Evolutionary conservation across 2,113 vertebrate genomes (phyloP), one percentile per base, ranked within the genome.

Genomic region (Mohoua ochrocephala): DNA sequence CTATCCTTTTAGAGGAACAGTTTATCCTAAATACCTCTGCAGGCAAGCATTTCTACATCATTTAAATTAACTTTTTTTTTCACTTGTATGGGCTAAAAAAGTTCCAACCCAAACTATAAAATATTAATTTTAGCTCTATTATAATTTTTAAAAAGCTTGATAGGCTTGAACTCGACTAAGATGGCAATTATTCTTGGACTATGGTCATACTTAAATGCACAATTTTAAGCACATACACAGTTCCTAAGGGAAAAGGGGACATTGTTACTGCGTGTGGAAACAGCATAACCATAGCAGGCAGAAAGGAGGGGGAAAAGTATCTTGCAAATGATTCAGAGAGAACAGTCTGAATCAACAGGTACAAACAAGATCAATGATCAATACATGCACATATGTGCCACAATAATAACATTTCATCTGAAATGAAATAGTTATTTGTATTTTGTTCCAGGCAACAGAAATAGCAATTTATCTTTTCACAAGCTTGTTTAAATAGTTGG

Each of bases 351-450:
- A 97, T 82, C 69, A 69, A 82, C 11, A 78, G 84, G 77, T 68
- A 92, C 75, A 94, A 95, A 92, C 47, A 76, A 71, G 33, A 79
- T 64, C 60, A 78, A 4, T 39, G 49, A 91, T 84, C 52, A 52
- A 35, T 37, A 71, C 94, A 92, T 95, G 95, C 94, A 84, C 65
- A 21, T 44, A 69, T 84, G 77, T 90, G 68, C 74, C 80, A 90
- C 74, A 91, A 91, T 54, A 95, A 93, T 91, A 97, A 96, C 95
- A 94, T 97, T 96, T 96, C 97, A 97, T 97, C 39, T 81, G 50
- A 86, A 95, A 95, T 92, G 93, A 96, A 97, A 97, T 94, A 45
- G 92, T 95, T 95, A 95, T 89, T 79, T 75, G 35, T 50, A 61
- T 87, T 92, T 82, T 63, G 75, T 52, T 88, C 84, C 61, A 63